Evolutionary conservation across 1,140 invertebrate genomes (phyloP), one percentile per base, ranked within the genome.

Genomic region (Drosophila repleta): DNA sequence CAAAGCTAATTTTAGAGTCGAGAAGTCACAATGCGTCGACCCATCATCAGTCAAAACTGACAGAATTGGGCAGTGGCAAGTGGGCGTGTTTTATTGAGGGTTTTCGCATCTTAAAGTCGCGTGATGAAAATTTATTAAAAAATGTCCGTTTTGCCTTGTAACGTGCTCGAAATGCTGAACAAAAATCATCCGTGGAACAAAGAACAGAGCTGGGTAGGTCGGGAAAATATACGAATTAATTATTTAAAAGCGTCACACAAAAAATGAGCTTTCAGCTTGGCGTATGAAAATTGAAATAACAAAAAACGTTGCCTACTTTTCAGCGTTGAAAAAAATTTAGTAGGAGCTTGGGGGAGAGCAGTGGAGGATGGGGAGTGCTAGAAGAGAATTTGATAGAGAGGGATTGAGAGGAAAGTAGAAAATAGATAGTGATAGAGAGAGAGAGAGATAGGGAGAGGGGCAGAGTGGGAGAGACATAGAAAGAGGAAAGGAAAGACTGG

Each of bases 31-130:
- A 18, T 17, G 51, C 7, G 11, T 11, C 37, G 37, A 15, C 29
- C 29, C n/a, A 49, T 61, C 70, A 73, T 73, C 37, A 73, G 70
- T 73, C 70, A 73, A 61, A 60, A 45, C 45, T 37, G 17, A 35
- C 32, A 35, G 11, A 35, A 35, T 35, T 35, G 6, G 32, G 32
- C 32, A 35, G 32, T 35, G 39, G 13, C 6, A 43, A 43, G 39
- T 15, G 39, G 39, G 39, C 39, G 39, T 17, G 39, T 15, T 43
- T 17, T 35, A 35, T 35, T 43, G 39, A 18, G 39, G n/a, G 0
- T 8, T 43, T 43, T 7, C 3, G 3, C 4, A 15, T 24, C 37
- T 57, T 57, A 11, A 57, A 41, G 53, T 41, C 37, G 53, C 7
- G 6, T 17, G 35, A 8, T 6, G 3, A 56, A 41, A 56, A 37